phyloP scores from a whole-genome alignment of 2,797 vertebrate species.

The Ceyx erithaca region DNA sequence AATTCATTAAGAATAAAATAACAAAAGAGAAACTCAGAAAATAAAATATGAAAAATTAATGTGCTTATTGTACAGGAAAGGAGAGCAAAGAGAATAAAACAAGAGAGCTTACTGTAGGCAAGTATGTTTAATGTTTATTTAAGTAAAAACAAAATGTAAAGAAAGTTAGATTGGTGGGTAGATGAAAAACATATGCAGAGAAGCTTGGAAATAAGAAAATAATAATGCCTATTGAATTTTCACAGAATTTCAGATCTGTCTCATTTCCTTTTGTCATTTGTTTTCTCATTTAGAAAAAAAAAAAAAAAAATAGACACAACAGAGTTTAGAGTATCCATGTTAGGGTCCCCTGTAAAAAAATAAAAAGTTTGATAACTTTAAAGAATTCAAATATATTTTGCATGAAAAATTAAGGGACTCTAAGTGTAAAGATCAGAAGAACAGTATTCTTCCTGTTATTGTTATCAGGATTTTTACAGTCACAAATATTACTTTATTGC shows the following conservation, averaged over 20 bases:
- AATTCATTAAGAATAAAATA: conserved; percentile 71
- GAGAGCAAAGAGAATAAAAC: conserved; percentile 73
- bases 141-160: conserved; percentile 71
- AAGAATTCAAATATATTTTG: conserved; percentile 23
- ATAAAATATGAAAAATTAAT: conserved; percentile 75
- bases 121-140: conserved; percentile 71
- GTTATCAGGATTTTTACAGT: conserved; percentile 1
- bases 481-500: not conserved
- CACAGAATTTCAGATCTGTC: conserved; percentile 34
- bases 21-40: conserved; percentile 70
- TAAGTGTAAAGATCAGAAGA: conserved; percentile 8
- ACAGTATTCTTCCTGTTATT: not conserved
- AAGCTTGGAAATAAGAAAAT: conserved; percentile 36
- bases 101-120: conserved; percentile 63
- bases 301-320: conserved; percentile 3
- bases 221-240: conserved; percentile 43
- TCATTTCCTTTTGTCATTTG: conserved; percentile 1
- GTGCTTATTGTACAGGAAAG: conserved; percentile 55
- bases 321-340: conserved; percentile 34
- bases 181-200: conserved; percentile 42
- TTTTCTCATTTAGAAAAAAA: not conserved
- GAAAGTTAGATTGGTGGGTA: conserved; percentile 55
- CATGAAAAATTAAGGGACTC: conserved; percentile 29
- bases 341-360: not conserved
- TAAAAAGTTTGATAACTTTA: not conserved